These are phyloP conservation scores for Mustelus asterias DNA, from an alignment of 2,113 vertebrate genomes.

Conservation along the genomic window DNA sequence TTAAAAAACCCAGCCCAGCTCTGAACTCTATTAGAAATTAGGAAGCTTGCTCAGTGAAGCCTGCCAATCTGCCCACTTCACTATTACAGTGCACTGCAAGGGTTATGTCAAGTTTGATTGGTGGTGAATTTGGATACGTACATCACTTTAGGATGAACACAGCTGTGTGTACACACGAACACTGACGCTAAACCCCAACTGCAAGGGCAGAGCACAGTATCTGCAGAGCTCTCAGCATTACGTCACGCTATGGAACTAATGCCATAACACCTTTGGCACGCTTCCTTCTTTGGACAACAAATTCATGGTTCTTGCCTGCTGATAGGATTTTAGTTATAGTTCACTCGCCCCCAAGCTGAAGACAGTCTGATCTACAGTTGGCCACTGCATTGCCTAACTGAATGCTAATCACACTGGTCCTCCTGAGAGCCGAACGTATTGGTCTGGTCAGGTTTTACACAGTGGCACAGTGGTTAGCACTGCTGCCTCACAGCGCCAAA, in stretches of 20 bases:
- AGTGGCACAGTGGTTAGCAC: no score
- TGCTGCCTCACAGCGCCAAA: no score
- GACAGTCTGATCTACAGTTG: neutral
- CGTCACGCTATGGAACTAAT: neutral
- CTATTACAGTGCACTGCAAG: neutral
- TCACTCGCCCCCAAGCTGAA: neutral
- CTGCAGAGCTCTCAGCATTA: neutral
- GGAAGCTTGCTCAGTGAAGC: neutral
- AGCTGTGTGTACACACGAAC: neutral
- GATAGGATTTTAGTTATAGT: neutral
- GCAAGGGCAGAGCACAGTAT: neutral
- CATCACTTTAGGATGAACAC: neutral
- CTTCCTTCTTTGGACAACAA: neutral
- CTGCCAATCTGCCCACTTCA: neutral
- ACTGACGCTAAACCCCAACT: neutral
- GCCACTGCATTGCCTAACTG: neutral
- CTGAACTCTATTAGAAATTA: neutral
- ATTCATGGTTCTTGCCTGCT: neutral
- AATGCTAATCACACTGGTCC: neutral
- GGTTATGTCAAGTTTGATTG: neutral
- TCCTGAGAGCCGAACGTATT: neutral
- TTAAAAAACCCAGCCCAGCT: neutral
- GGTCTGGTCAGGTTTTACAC: neutral
- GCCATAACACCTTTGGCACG: neutral
- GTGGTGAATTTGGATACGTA: neutral